Evolutionary conservation across 1,140 invertebrate species (phyloP).

Genomic region (Brachionus asplanchnoidis): DNA sequence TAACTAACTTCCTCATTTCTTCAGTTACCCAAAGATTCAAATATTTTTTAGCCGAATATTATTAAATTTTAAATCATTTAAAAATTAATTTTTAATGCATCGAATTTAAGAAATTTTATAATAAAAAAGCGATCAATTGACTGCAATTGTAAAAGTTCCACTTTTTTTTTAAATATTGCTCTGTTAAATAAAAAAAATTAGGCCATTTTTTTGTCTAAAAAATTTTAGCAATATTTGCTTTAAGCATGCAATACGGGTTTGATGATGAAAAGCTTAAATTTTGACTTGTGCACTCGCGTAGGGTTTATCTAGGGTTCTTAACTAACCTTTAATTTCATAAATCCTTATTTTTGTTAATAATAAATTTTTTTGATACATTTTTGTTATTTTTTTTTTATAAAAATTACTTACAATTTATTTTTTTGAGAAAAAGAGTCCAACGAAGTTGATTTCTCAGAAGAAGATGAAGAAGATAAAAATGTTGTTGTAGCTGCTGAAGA

Average conservation of each 20-base stretch:
- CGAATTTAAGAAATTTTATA: too few species aligned
- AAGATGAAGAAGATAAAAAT: conserved; percentile 30
- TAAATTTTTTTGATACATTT: neutral
- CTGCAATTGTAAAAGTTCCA: too few species aligned
- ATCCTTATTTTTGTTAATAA: neutral
- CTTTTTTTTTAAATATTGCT: neutral
- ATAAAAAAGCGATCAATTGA: too few species aligned
- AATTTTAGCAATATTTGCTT: neutral
- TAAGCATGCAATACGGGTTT: neutral
- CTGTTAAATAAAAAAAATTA: neutral
- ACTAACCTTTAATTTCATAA: conserved; percentile 29
- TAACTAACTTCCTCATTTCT: too few species aligned
- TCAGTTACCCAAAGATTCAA: too few species aligned
- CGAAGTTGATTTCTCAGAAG: conserved; percentile 13
- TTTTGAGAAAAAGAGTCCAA: neutral
- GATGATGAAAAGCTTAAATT: neutral
- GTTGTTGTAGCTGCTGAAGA: neutral
- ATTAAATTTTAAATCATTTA: too few species aligned
- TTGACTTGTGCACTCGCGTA: neutral
- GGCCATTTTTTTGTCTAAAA: too few species aligned
- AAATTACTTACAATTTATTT: conserved; percentile 24
- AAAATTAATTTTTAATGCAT: too few species aligned
- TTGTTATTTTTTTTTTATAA: too few species aligned
- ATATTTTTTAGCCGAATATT: too few species aligned
- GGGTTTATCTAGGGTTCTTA: neutral